Conservation (phyloP, 2,113 vertebrate genomes). For the Crotalus tigris region DNA sequence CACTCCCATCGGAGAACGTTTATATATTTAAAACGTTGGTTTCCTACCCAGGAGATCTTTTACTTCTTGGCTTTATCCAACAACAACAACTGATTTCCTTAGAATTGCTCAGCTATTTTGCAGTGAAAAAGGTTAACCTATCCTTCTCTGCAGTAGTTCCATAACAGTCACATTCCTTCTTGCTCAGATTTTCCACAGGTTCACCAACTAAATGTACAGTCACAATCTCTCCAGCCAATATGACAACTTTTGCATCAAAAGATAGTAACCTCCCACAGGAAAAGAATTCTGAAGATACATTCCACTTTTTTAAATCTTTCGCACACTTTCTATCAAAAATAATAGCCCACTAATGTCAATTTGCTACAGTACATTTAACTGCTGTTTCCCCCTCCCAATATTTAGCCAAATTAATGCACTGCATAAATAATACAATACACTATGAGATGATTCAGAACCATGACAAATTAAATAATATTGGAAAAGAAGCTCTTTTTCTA, state of each 20-base stretch:
- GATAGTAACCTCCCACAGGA: not conserved
- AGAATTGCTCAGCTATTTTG: not conserved
- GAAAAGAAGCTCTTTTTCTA: not conserved
- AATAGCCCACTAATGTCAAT: not conserved
- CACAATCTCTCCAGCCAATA: not conserved
- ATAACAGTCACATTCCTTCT: not conserved
- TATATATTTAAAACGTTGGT: not conserved
- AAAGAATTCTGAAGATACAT: not conserved
- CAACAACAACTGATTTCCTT: not conserved
- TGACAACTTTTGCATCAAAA: not conserved
- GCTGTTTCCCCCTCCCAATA: not conserved
- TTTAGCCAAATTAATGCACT: not conserved
- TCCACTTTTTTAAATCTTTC: not conserved
- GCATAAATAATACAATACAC: not conserved
- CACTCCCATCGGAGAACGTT: not conserved
- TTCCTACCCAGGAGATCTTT: not conserved
- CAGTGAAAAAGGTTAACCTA: not conserved
- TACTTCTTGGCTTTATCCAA: not conserved
- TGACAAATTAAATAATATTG: not conserved
- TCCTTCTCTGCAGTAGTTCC: not conserved
- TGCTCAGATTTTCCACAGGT: not conserved
- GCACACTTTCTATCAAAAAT: not conserved
- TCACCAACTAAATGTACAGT: not conserved
- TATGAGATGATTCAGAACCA: not conserved
- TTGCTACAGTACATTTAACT: not conserved